phyloP scores from a whole-genome alignment of 2,797 vertebrate species.

The Coendou prehensilis region DNA sequence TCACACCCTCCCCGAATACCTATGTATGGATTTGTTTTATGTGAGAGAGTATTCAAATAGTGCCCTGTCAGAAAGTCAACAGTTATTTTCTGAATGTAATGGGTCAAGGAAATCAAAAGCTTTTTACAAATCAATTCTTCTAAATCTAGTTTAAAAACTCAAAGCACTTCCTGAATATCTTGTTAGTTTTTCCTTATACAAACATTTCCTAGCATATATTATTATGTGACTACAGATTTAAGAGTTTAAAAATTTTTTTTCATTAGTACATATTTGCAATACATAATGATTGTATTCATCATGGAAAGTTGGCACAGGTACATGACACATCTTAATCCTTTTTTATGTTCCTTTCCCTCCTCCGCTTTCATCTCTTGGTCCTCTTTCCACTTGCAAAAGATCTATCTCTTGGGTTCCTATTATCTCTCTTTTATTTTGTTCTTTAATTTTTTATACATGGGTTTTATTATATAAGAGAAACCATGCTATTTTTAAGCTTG shows the following conservation, averaged over 20 bases:
- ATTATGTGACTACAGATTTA: not conserved
- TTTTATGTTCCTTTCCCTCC: not conserved
- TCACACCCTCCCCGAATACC: not conserved
- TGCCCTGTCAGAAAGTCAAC: not conserved
- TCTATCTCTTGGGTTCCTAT: not conserved
- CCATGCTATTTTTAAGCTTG: not conserved
- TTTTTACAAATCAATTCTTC: not conserved
- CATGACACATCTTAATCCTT: not conserved
- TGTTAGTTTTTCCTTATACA: not conserved
- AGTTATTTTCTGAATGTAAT: not conserved
- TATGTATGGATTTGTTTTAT: not conserved
- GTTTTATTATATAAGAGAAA: not conserved
- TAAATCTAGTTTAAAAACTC: conserved; percentile 36
- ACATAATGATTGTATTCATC: not conserved
- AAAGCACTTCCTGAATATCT: not conserved
- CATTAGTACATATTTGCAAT: not conserved
- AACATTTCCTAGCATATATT: not conserved
- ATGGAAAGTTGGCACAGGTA: not conserved
- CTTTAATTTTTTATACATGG: not conserved
- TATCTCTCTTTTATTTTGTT: not conserved
- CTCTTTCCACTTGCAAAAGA: not conserved
- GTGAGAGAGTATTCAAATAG: not conserved
- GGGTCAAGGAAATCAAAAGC: conserved; percentile 6
- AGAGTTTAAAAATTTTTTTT: not conserved
- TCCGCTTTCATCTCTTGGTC: not conserved